These are phyloP conservation scores for Neosalanx taihuensis DNA, from an alignment of 2,797 vertebrate genomes.

Conservation along the genomic window DNA sequence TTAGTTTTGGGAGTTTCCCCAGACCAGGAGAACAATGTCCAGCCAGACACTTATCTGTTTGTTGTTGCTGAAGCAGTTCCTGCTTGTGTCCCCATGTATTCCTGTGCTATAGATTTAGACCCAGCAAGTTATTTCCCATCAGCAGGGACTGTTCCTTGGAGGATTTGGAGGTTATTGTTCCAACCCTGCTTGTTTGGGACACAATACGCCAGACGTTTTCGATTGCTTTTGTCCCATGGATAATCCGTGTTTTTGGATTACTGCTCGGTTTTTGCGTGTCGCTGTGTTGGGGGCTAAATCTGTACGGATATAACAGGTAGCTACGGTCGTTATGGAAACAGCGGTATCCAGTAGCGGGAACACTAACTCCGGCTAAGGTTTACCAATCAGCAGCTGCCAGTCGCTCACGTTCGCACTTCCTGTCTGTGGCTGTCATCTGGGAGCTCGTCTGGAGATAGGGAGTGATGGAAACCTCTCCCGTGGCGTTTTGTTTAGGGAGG, in stretches of 20 bases:
- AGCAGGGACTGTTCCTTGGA: background rate
- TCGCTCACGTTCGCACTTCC: background rate
- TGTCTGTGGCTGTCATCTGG: conserved; percentile 22
- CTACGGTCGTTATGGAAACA: conserved; percentile 43
- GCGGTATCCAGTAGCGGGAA: conserved; percentile 1
- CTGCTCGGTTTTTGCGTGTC: conserved; percentile 12
- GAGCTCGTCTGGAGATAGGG: conserved; percentile 31
- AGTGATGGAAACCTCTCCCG: conserved; percentile 26
- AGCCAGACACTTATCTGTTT: conserved; percentile 13
- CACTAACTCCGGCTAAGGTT: conserved; percentile 25
- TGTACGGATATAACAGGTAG: conserved; percentile 19
- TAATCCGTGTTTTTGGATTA: conserved; percentile 11
- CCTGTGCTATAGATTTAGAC: conserved; percentile 2
- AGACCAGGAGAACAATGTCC: conserved; percentile 17
- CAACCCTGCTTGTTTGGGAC: background rate
- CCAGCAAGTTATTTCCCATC: background rate
- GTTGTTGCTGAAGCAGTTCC: conserved; percentile 10
- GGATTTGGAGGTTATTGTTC: background rate
- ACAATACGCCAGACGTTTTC: background rate
- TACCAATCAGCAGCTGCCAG: conserved; percentile 14
- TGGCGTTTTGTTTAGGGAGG: conserved; percentile 25
- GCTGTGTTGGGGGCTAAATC: conserved; percentile 25
- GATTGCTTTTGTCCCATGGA: conserved; percentile 2
- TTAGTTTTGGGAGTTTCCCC: conserved; percentile 25
- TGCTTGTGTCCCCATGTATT: conserved; percentile 3